Evolutionary conservation across 1,140 invertebrate genomes (phyloP), one percentile per base, ranked within the genome.

Genomic region (Drosophila burlai): DNA sequence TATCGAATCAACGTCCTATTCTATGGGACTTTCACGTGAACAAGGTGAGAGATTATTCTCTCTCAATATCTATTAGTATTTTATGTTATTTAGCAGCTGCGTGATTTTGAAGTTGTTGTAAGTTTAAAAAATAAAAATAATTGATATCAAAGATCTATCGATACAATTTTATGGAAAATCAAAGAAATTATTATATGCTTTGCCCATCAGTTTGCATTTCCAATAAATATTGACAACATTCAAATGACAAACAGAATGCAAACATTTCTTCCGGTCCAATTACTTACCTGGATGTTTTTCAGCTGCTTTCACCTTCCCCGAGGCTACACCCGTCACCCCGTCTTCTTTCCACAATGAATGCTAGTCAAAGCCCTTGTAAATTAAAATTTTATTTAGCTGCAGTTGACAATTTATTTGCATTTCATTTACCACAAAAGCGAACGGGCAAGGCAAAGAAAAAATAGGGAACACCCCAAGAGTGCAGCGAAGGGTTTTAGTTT

Each of bases 371-470:
- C 57, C 62, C 71, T 68, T 83, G 83, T 87, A 87, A 87, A 87
- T 87, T 87, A 87, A 87, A 87, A 83, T 87, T 87, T 87, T 87
- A 87, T 87, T 87, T 87, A 87, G 75, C 83, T 87, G 83, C 83
- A 87, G 83, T 87, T 87, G 83, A 87, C 83, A 87, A 87, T 87
- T 87, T 87, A 87, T 87, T 87, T 87, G 83, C 83, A 87, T 87
- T 86, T 87, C 81, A 87, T 87, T 87, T 87, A 80, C 83, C 80
- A 87, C 83, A 83, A 83, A 77, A 64, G 77, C 36, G 65, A 72
- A 42, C 42, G 29, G 45, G 34, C 24, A 21, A 34, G 50, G n/a
- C 13, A 54, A 61, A 15, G 16, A 50, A 43, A 63, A 64, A 24
- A 36, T 24, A 9, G 21, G 50, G n/a, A 60, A 40, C 7, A 21